Evolutionary conservation across 2,888 invertebrate species (phyloP).

Genomic region (Drosophila melanosoma): DNA sequence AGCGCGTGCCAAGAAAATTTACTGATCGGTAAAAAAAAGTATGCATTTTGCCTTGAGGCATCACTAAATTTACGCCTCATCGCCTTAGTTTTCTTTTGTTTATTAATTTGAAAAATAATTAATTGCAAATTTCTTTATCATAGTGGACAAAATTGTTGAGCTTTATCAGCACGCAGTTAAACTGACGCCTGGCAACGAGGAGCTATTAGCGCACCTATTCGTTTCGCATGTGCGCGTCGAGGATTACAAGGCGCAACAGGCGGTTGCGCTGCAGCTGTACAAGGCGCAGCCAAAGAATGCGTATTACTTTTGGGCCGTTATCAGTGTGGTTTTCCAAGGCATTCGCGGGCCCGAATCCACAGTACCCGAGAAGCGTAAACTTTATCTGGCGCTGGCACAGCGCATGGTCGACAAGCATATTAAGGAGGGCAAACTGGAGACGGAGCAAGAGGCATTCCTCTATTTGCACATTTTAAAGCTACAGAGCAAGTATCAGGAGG

Average conservation of each 20-base stretch:
- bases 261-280: slow-evolving; percentile 94
- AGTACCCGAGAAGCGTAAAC: slow-evolving; percentile 87
- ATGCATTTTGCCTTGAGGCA: slow-evolving; percentile 2
- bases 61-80: not conserved
- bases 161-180: slow-evolving; percentile 96
- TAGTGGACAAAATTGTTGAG: slow-evolving; percentile 95
- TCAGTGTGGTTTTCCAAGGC: slow-evolving; percentile 96
- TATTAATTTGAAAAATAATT: not conserved
- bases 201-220: slow-evolving; percentile 96
- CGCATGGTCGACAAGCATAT: slow-evolving; percentile 97
- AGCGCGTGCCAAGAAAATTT: slow-evolving; percentile 49
- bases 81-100: not conserved
- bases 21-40: slow-evolving; percentile 15
- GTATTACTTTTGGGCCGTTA: slow-evolving; percentile 99
- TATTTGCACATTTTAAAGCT: slow-evolving; percentile 94
- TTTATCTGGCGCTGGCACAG: slow-evolving; percentile 95
- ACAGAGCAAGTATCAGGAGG: slow-evolving; percentile 92
- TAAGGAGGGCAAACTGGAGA: slow-evolving; percentile 93
- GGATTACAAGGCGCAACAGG: slow-evolving; percentile 95
- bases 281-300: slow-evolving; percentile 97
- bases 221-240: slow-evolving; percentile 97
- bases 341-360: slow-evolving; percentile 85
- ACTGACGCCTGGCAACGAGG: slow-evolving; percentile 94
- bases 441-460: slow-evolving; percentile 96
- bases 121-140: not conserved